These are phyloP conservation scores for Apocrypta bakeri DNA, from an alignment of 1,140 invertebrate species.

Conservation along the genomic window DNA sequence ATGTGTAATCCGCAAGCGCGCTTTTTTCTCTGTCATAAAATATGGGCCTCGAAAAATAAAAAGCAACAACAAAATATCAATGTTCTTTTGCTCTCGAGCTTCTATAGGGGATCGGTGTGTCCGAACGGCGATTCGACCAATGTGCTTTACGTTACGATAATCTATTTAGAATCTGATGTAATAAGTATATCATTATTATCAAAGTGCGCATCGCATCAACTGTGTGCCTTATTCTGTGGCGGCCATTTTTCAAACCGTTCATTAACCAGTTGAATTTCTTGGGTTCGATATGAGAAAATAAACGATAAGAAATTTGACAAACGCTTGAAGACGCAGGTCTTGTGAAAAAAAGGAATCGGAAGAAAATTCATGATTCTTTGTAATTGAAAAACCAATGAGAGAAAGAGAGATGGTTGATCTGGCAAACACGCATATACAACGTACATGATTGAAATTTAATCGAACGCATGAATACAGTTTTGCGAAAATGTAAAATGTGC, in stretches of 20 bases:
- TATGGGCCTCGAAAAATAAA: background rate
- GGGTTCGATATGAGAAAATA: conserved; percentile 42
- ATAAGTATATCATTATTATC: conserved; percentile 52
- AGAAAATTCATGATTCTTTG: background rate
- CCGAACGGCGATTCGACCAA: background rate
- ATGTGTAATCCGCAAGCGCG: conserved; percentile 12
- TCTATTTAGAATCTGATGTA: conserved; percentile 46
- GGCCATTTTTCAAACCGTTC: conserved; percentile 71
- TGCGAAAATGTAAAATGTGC: conserved; percentile 29
- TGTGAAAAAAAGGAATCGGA: background rate
- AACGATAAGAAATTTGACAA: background rate
- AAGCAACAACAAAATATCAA: background rate
- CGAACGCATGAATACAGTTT: background rate
- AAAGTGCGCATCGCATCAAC: conserved; percentile 72
- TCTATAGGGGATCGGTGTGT: conserved; percentile 11
- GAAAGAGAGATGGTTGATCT: background rate
- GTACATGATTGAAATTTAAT: background rate
- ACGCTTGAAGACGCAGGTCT: background rate
- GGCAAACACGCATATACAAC: background rate
- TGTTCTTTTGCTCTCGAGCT: conserved; percentile 36
- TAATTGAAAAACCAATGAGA: too few relatives aligned
- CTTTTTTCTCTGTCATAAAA: conserved; percentile 6
- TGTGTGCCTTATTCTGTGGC: conserved; percentile 75
- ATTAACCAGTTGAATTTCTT: conserved; percentile 59
- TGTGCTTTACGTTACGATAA: conserved; percentile 42